A percentile compares a stretch with the other conserved stretches of the same genome.
These are phyloP conservation scores for Somateria mollissima DNA, from an alignment of 2,797 vertebrate genomes.

Conservation along the genomic window DNA sequence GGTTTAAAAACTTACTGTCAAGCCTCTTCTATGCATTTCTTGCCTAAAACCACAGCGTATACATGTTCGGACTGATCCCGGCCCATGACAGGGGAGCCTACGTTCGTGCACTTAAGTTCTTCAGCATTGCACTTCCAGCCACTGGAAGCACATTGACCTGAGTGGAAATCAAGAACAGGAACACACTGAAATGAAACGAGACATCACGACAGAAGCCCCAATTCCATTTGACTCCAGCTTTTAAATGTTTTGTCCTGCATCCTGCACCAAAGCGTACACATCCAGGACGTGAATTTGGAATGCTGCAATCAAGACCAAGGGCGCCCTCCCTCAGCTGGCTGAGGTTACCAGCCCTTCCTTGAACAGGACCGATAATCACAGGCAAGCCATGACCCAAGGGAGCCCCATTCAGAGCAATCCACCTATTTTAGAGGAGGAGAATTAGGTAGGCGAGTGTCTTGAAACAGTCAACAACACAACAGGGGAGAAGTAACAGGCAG, in stretches of 20 bases:
- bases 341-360: background rate
- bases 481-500: background rate
- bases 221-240: background rate
- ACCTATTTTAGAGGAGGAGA: background rate
- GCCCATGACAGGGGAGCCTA: too few species aligned
- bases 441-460: background rate
- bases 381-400: background rate
- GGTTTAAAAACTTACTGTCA: background rate
- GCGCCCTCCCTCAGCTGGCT: rapidly evolving
- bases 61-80: background rate
- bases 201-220: background rate
- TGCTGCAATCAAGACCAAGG: background rate
- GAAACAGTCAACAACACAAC: background rate
- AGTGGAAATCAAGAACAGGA: background rate
- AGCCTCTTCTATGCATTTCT: background rate
- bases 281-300: background rate
- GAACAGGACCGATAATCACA: background rate
- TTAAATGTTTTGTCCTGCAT: background rate
- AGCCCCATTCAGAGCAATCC: rapidly evolving
- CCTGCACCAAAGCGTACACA: background rate
- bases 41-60: background rate
- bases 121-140: background rate
- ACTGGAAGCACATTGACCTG: background rate
- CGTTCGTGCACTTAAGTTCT: background rate
- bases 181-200: background rate